Conservation (phyloP, 2,888 invertebrate species). For the Stegana nigrithorax region DNA sequence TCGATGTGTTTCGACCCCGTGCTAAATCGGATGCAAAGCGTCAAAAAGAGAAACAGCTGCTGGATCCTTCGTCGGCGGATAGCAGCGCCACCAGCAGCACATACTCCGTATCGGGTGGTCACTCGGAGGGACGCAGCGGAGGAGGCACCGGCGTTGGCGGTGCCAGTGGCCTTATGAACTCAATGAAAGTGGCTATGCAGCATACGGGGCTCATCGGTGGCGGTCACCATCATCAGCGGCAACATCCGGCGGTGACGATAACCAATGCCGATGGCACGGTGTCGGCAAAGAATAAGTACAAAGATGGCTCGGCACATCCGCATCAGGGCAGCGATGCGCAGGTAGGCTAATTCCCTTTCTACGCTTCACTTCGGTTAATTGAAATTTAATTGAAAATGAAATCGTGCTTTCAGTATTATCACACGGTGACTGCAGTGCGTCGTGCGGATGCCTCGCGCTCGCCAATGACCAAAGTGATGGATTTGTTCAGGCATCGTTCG, state of each 20-base stretch:
- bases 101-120: conserved; percentile 48
- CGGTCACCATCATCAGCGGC: conserved; percentile 45
- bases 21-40: conserved; percentile 79
- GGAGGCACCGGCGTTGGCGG: conserved; percentile 37
- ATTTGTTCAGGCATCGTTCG: conserved; percentile 84
- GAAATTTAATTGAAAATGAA: conserved; percentile 14
- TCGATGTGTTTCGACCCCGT: conserved; percentile 83
- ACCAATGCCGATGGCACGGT: conserved; percentile 57
- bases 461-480: conserved; percentile 92
- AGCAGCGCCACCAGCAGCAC: conserved; percentile 64
- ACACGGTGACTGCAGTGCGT: conserved; percentile 76
- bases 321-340: conserved; percentile 73
- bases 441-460: conserved; percentile 75
- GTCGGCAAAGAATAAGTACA: conserved; percentile 69
- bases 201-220: conserved; percentile 64
- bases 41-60: conserved; percentile 57
- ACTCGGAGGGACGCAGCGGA: conserved; percentile 45
- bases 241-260: conserved; percentile 64
- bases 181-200: conserved; percentile 86
- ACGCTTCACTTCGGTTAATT: not conserved
- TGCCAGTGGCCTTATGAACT: conserved; percentile 77
- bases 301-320: conserved; percentile 79
- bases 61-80: conserved; percentile 59
- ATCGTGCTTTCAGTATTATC: conserved; percentile 73
- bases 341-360: conserved; percentile 41